Evolutionary conservation across 2,113 vertebrate genomes (phyloP).

Genomic region (Orcinus orca): DNA sequence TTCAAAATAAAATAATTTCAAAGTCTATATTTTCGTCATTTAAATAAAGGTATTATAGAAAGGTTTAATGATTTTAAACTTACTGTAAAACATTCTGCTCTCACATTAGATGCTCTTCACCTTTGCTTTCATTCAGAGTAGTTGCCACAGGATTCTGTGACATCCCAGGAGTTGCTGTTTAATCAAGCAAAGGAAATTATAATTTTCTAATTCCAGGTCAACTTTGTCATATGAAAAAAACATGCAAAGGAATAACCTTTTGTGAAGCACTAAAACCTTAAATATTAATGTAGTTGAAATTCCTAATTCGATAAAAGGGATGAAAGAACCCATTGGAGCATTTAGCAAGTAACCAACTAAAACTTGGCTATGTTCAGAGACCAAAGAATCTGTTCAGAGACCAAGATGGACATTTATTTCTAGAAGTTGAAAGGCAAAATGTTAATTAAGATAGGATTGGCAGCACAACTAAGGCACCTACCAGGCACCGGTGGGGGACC

Average conservation of each 20-base stretch:
- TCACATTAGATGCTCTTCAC: neutral
- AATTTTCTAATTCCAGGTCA: conserved; percentile 33
- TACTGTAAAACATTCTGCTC: neutral
- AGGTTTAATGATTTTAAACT: neutral
- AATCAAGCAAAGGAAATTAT: neutral
- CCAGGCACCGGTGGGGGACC: too few species aligned
- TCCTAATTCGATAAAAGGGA: conserved; percentile 4
- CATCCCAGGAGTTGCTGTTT: neutral
- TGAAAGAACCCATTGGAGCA: neutral
- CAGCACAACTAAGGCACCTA: too few species aligned
- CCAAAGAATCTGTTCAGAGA: neutral
- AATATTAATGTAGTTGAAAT: neutral
- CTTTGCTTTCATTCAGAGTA: neutral
- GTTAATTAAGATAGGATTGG: neutral
- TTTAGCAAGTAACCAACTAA: conserved; percentile 2
- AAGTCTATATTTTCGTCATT: neutral
- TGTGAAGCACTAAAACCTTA: neutral
- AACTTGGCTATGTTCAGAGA: neutral
- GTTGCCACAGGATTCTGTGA: neutral
- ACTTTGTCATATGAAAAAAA: neutral
- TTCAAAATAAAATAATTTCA: conserved; percentile 41
- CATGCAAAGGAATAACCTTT: conserved; percentile 29
- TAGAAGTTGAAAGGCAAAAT: conserved; percentile 28
- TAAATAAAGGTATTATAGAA: conserved; percentile 6
- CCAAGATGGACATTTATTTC: conserved; percentile 19